Evolutionary conservation across 2,113 vertebrate genomes (phyloP).

Genomic region (Taxidea taxus): DNA sequence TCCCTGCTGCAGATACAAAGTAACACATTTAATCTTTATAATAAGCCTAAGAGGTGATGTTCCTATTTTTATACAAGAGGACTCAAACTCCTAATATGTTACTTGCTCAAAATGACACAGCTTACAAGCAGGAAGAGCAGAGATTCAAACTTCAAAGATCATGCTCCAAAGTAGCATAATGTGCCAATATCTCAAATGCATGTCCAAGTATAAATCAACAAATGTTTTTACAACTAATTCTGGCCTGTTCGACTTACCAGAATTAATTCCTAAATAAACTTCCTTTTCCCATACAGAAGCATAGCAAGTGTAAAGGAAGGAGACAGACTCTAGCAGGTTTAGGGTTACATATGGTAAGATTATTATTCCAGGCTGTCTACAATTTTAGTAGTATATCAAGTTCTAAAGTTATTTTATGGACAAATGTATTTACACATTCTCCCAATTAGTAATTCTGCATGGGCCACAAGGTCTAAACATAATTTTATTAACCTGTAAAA

Average conservation of each 20-base stretch:
- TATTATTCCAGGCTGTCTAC: neutral
- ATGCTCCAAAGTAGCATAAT: neutral
- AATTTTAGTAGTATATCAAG: neutral
- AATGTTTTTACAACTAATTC: neutral
- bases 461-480: neutral
- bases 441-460: neutral
- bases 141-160: neutral
- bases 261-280: neutral
- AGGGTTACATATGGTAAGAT: neutral
- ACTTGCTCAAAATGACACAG: neutral
- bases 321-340: neutral
- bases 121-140: neutral
- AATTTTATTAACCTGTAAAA: slow-evolving; percentile 14
- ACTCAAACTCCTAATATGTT: neutral
- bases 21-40: neutral
- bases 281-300: neutral
- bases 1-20: neutral
- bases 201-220: neutral
- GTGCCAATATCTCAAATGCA: neutral
- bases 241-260: neutral
- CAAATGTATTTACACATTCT: neutral
- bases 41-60: neutral
- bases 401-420: neutral
- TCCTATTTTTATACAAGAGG: neutral
- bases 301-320: neutral